Base-by-base conservation (phyloP, 1,140 invertebrate genomes). In the Cecropterus lyciades region DNA sequence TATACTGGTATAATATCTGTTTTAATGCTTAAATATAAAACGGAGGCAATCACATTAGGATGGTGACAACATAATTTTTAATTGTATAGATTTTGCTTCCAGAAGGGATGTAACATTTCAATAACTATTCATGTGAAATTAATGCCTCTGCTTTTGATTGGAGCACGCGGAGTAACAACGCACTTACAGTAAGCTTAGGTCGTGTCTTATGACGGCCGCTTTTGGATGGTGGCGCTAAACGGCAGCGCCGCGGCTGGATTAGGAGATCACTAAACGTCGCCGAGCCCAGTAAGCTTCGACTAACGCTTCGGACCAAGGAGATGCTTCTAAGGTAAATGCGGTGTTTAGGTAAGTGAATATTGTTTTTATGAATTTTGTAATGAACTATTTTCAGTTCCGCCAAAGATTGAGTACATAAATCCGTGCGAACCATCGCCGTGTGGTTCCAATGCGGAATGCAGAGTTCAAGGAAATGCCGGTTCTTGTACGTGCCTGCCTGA, bases 401-500 rank as follows among this genome's bases (percentile, higher is more conserved):
- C 74, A 77, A 80, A 84, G 63, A 70, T 80, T 65, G 91, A 93
- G 80, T 92, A 89, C 70, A 75, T 91, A 73, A 91, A 96, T 80
- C 95, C 95, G 27, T 96, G 96, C 80, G 92, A 94, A 75, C 95
- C 96, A 48, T 95, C 95, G 9, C 96, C 96, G 5, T 97, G 96
- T 85, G 96, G 96, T 51, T 94, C 95, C 10, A 96, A 96, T 86
- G 94, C 96, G 1, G 93, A 95, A 79, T 97, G 96, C 79, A 91
- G 89, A 68, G 81, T 93, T 11, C 89, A 93, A 75, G 93, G 93
- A 37, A 94, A 94, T 62, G 93, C 94, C 14, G 95, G 95, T 33
- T 94, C 95, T 16, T 97, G 96, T 72, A 94, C 93, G 6, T 97
- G 96, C 79, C 86, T 95, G 30, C 92, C 94, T 53, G 94, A 95